phyloP scores from a whole-genome alignment of 2,888 invertebrate species.

The Archips crataeganus region DNA sequence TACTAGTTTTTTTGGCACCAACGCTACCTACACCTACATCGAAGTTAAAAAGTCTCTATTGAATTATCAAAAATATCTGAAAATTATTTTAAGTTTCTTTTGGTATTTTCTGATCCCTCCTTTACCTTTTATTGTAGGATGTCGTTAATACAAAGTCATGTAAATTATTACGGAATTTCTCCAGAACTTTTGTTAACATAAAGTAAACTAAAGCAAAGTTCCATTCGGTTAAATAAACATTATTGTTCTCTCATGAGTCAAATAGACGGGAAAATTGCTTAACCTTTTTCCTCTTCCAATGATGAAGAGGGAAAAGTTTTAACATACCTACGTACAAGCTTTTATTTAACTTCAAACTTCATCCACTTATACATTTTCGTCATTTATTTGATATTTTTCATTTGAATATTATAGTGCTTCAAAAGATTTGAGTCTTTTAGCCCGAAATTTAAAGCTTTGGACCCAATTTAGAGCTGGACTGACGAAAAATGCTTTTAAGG shows the following conservation, averaged over 20 bases:
- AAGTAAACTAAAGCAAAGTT: conserved; percentile 5
- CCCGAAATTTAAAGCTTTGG: no score
- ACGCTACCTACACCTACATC: no score
- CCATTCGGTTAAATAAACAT: neutral
- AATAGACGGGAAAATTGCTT: neutral
- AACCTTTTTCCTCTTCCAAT: neutral
- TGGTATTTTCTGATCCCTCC: neutral
- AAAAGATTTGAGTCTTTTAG: no score
- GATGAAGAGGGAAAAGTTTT: neutral
- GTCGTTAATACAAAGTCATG: neutral
- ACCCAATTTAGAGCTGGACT: no score
- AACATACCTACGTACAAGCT: neutral
- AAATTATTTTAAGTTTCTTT: neutral
- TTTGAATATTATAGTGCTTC: no score
- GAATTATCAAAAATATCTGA: no score
- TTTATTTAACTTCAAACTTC: neutral
- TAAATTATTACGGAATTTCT: neutral
- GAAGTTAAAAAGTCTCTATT: no score
- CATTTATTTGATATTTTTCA: no score
- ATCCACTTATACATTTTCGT: no score
- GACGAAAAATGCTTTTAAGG: no score
- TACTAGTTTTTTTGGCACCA: no score
- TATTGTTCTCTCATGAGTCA: neutral
- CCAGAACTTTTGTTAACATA: neutral
- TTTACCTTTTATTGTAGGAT: neutral